Evolutionary conservation across 2,113 vertebrate genomes (phyloP).

Genomic region (Saguinus imperator): DNA sequence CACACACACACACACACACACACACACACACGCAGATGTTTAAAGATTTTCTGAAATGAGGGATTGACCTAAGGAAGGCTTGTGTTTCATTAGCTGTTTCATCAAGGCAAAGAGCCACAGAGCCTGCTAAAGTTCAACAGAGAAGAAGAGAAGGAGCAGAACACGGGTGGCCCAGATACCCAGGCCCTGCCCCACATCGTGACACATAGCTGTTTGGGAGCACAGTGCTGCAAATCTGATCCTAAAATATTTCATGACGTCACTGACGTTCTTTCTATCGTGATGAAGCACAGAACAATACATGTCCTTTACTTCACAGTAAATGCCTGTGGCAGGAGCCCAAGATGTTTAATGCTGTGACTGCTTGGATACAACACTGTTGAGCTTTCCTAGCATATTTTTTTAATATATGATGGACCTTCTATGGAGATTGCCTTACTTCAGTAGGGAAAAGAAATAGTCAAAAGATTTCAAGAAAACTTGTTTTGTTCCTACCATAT

Average conservation of each 20-base stretch:
- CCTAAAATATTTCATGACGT: neutral
- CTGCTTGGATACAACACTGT: neutral
- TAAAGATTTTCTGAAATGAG: constrained; percentile 46
- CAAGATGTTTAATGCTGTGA: constrained; percentile 32
- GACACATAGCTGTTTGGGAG: constrained; percentile 50
- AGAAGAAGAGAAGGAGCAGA: neutral
- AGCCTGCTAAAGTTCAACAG: neutral
- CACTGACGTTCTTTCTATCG: neutral
- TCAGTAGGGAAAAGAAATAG: neutral
- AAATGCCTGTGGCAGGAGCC: constrained; percentile 35
- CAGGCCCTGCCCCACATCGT: neutral
- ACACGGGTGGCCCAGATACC: neutral
- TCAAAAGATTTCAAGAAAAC: neutral
- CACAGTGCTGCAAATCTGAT: neutral
- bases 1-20: neutral
- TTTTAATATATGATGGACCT: constrained; percentile 23
- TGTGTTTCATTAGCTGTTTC: neutral
- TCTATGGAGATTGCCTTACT: neutral
- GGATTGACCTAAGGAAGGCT: neutral
- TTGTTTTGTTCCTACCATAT: neutral
- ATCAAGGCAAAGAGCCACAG: neutral
- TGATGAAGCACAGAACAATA: constrained; percentile 27
- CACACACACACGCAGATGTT: neutral
- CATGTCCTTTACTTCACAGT: neutral
- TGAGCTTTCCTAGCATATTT: neutral